These are phyloP conservation scores for Corythornis cristatus DNA, from an alignment of 2,113 vertebrate species.

Conservation along the genomic window DNA sequence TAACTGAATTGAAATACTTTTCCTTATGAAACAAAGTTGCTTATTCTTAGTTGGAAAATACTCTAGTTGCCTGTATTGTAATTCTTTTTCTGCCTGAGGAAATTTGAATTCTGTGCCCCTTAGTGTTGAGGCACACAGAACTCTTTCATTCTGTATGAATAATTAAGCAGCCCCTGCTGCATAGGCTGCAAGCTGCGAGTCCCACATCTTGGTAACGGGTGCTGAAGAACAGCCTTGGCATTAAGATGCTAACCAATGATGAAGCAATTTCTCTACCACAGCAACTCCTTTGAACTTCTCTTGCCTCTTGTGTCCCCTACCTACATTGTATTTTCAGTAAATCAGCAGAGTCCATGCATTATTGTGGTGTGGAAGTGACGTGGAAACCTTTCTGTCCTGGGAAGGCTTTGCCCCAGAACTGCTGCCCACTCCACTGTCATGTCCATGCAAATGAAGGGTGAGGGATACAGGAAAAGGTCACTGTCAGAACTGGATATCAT, in stretches of 20 bases:
- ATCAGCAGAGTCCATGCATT: neutral
- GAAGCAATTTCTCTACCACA: neutral
- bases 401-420: neutral
- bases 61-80: neutral
- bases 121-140: neutral
- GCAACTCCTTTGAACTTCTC: neutral
- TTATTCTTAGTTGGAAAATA: neutral
- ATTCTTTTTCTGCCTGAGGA: neutral
- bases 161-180: neutral
- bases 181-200: neutral
- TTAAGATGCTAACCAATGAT: neutral
- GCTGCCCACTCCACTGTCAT: neutral
- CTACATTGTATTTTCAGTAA: neutral
- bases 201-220: neutral
- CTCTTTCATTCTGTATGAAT: neutral
- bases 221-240: neutral
- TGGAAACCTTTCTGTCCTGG: neutral
- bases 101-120: neutral
- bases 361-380: neutral
- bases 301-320: fast-evolving
- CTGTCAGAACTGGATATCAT: fast-evolving
- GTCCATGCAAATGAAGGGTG: neutral
- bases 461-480: fast-evolving
- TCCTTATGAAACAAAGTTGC: neutral
- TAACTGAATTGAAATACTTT: neutral